Conservation (phyloP, 2,888 invertebrate species). For the Mongoloraphidia duomilia region DNA sequence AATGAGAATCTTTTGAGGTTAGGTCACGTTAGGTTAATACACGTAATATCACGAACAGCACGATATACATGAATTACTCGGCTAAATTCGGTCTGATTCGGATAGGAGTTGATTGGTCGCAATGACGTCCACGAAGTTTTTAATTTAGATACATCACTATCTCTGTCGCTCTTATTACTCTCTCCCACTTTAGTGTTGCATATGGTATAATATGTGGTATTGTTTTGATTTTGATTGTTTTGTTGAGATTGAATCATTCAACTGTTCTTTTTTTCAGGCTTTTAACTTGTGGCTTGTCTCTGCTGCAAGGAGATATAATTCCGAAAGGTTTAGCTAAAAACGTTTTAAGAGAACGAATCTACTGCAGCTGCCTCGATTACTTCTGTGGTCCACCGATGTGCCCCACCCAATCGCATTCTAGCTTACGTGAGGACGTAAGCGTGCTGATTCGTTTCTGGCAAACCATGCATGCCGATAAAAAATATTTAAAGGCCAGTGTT, state of each 20-base stretch:
- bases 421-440: conserved; percentile 77
- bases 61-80: too few species aligned
- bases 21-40: too few species aligned
- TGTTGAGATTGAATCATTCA: neutral
- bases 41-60: too few species aligned
- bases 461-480: conserved; percentile 86
- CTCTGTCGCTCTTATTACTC: too few species aligned
- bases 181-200: too few species aligned
- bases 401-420: conserved; percentile 65
- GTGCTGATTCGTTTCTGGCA: conserved; percentile 91
- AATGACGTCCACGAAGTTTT: too few species aligned
- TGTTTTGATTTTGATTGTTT: neutral
- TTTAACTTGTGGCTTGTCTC: conserved; percentile 77
- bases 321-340: conserved; percentile 78
- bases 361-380: conserved; percentile 89
- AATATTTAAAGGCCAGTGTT: conserved; percentile 71
- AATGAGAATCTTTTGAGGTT: too few species aligned
- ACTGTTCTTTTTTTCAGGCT: conserved; percentile 36
- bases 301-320: conserved; percentile 87
- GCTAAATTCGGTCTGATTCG: too few species aligned
- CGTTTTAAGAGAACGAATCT: conserved; percentile 86
- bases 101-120: too few species aligned
- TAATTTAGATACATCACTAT: too few species aligned
- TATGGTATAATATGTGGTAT: neutral
- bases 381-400: conserved; percentile 84